Percentiles rank a stretch among this genome's conserved stretches.
These are phyloP conservation scores for Labeo rohita DNA, from an alignment of 2,113 vertebrate genomes.

Conservation along the genomic window DNA sequence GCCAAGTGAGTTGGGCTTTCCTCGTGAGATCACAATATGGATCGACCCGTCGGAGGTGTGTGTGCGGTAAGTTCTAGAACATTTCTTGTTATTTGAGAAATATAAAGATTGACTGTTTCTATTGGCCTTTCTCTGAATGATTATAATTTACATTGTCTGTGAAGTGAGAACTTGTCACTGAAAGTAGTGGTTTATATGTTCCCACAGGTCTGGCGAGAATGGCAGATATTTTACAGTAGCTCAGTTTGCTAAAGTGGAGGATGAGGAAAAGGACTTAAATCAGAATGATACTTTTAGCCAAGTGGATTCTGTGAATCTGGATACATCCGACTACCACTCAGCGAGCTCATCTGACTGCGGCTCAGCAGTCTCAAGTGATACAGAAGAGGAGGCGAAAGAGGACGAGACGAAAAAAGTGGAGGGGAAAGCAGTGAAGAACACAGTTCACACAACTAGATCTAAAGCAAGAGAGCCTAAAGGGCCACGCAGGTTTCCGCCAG, in stretches of 20 bases:
- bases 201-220: slow-evolving; percentile 73
- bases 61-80: slow-evolving; percentile 72
- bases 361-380: slow-evolving; percentile 73
- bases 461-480: slow-evolving; percentile 58
- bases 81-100: background rate
- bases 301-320: slow-evolving; percentile 51
- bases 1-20: slow-evolving; percentile 69
- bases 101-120: background rate
- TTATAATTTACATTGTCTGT: background rate
- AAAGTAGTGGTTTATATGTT: slow-evolving; percentile 3
- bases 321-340: slow-evolving; percentile 80
- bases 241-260: slow-evolving; percentile 58
- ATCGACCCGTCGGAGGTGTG: slow-evolving; percentile 82
- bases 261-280: slow-evolving; percentile 49
- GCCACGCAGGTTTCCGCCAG: slow-evolving; percentile 37
- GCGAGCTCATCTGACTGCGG: slow-evolving; percentile 78
- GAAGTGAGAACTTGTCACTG: background rate
- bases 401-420: slow-evolving; percentile 31
- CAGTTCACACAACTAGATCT: slow-evolving; percentile 64
- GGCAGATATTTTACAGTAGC: slow-evolving; percentile 73
- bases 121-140: background rate
- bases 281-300: background rate
- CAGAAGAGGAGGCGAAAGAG: slow-evolving; percentile 73
- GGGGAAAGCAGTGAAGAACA: slow-evolving; percentile 32
- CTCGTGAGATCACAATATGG: slow-evolving; percentile 77